Percentiles rank a stretch among this genome's conserved stretches.
Conservation (phyloP, 2,888 invertebrate species). For the Xylota segnis region DNA sequence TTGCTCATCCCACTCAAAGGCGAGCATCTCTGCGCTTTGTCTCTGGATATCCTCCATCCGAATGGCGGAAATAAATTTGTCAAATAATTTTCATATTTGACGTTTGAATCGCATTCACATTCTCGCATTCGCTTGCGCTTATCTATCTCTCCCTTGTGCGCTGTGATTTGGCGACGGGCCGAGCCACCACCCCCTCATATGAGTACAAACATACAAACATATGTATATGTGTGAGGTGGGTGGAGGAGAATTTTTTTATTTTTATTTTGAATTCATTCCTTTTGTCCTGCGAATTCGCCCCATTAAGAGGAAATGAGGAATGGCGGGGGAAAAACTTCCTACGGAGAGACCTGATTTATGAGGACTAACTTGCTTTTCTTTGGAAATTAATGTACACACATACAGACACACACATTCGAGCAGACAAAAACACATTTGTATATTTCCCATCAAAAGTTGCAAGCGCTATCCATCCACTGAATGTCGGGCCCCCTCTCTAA, state of each 20-base stretch:
- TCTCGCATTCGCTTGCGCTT: slow-evolving; percentile 52
- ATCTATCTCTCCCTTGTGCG: not conserved
- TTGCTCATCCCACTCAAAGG: slow-evolving; percentile 7
- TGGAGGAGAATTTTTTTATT: not conserved
- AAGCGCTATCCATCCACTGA: not conserved
- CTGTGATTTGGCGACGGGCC: not conserved
- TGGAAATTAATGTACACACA: slow-evolving; percentile 43
- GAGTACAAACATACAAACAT: no score
- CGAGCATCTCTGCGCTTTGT: slow-evolving; percentile 10
- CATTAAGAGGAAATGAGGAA: not conserved
- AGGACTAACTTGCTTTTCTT: slow-evolving; percentile 25
- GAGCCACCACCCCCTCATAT: not conserved
- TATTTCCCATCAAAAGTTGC: slow-evolving; percentile 35
- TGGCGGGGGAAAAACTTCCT: not conserved
- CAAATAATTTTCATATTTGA: slow-evolving; percentile 72
- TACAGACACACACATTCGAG: slow-evolving; percentile 1
- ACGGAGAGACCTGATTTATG: slow-evolving; percentile 55
- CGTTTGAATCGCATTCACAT: slow-evolving; percentile 62
- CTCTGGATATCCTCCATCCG: slow-evolving; percentile 34
- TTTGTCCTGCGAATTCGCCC: not conserved
- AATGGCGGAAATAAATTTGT: slow-evolving; percentile 65
- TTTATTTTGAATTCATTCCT: not conserved
- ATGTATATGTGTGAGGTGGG: not conserved
- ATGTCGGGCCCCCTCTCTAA: slow-evolving; percentile 9
- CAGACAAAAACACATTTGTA: not conserved